Base-by-base conservation (phyloP, 2,888 invertebrate genomes). In the Tetragnatha montana region DNA sequence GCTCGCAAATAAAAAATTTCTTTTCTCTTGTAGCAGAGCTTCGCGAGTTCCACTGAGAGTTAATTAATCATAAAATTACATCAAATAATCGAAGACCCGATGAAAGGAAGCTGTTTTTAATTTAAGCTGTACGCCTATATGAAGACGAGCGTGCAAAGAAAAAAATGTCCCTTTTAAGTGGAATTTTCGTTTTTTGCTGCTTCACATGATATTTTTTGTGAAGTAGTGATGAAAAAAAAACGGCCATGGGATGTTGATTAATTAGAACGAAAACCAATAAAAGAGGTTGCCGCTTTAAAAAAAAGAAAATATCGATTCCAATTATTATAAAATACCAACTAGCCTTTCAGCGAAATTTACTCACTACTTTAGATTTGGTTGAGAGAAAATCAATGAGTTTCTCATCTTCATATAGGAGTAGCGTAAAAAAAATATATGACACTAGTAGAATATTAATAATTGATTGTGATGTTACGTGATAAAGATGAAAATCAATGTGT, bases 241-340 rank as follows among this genome's bases (percentile, higher is more conserved):
- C 4, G 17, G 12, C 14, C 12, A 60, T 12, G 14, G 60, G 60
- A 60, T 60, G 60, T 10, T 60, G 60, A 60, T 60, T 60, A 60
- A 60, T 60, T 60, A 60, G 60, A 60, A 8, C 60, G 17, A 60
- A 60, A 60, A 60, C 60, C 60, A 60, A 60, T 60, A 60, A 60
- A 35, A 60, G 60, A 60, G 60, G 60, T 17, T 60, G 60, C 60
- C 17, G 60, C 12, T 60, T 35, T 35, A 2, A 6, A 17, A 60
- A 60, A 10, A 60, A 10, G 14, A 60, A 60, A 60, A 60, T 60
- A 60, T 60, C 60, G 60, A 60, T 60, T 60, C 60, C 60, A 60
- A 60, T 60, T 60, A 60, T 60, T 8, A 60, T 60, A 60, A 60
- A 71, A 71, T 21, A 71, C 71, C 22, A 71, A 71, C 71, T 21